phyloP scores from a whole-genome alignment of 2,113 vertebrate species.

The Pluvianellus socialis region DNA sequence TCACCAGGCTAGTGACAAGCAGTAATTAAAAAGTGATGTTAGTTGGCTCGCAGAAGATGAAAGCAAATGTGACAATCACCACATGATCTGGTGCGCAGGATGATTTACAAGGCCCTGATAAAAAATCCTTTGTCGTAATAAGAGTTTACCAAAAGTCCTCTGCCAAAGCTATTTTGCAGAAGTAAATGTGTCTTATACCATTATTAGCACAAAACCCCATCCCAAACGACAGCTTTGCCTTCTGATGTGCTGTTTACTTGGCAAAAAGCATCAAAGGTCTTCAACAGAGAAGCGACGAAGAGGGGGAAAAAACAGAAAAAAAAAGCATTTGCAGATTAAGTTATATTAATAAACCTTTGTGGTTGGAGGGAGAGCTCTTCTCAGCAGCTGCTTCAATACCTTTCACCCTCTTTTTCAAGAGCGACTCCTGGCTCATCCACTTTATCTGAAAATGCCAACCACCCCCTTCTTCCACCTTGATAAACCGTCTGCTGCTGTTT shows the following conservation, averaged over 20 bases:
- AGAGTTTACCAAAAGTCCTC: background rate
- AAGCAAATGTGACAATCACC: background rate
- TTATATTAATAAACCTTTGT: background rate
- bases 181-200: background rate
- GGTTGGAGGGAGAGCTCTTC: background rate
- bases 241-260: background rate
- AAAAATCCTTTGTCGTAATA: background rate
- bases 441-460: background rate
- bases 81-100: fast-evolving
- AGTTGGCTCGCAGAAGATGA: background rate
- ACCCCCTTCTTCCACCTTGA: background rate
- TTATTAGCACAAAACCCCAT: background rate
- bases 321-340: background rate
- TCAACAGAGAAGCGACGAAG: background rate
- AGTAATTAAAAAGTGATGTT: background rate
- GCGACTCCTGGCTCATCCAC: background rate
- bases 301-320: fast-evolving
- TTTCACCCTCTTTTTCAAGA: background rate
- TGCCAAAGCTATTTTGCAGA: background rate
- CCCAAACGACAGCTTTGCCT: background rate
- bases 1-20: background rate
- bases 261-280: background rate
- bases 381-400: background rate
- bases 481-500: background rate
- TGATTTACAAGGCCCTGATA: background rate